A percentile compares a stretch with the other conserved stretches of the same genome.
Conservation (phyloP, 2,888 invertebrate genomes). For the Eristalinus sepulchralis region DNA sequence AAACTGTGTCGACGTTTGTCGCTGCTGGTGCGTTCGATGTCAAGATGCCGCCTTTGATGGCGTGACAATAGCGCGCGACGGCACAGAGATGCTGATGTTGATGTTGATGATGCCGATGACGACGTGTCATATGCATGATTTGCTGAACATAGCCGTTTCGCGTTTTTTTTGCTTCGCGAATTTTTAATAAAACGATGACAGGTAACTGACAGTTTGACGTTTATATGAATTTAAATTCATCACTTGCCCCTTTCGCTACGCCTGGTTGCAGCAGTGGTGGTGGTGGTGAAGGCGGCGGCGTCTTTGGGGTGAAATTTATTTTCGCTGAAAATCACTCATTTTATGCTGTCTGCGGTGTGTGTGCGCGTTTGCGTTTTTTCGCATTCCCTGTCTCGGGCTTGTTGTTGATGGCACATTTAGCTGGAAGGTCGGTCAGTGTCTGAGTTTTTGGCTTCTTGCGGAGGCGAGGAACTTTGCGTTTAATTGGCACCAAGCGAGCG, state of each 20-base stretch:
- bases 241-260: background rate
- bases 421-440: conserved; percentile 57
- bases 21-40: conserved; percentile 37
- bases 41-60: conserved; percentile 67
- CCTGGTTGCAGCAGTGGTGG: too few species aligned
- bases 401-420: conserved; percentile 17
- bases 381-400: background rate
- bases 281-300: too few species aligned
- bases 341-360: background rate
- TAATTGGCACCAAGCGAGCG: conserved; percentile 34
- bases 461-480: conserved; percentile 2
- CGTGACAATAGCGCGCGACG: conserved; percentile 52
- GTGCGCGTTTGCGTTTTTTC: background rate
- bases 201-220: conserved; percentile 66
- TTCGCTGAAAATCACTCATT: background rate
- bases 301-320: conserved; percentile 8
- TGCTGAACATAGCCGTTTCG: conserved; percentile 39
- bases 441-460: conserved; percentile 25
- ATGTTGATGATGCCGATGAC: conserved; percentile 11
- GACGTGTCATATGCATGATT: conserved; percentile 58
- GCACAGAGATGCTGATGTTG: conserved; percentile 8
- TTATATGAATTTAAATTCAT: conserved; percentile 52
- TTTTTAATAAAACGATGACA: conserved; percentile 58
- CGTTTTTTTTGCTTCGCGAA: background rate
- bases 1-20: conserved; percentile 14